Evolutionary conservation across 2,888 invertebrate species (phyloP).

Genomic region (Zaprionus lineosus): DNA sequence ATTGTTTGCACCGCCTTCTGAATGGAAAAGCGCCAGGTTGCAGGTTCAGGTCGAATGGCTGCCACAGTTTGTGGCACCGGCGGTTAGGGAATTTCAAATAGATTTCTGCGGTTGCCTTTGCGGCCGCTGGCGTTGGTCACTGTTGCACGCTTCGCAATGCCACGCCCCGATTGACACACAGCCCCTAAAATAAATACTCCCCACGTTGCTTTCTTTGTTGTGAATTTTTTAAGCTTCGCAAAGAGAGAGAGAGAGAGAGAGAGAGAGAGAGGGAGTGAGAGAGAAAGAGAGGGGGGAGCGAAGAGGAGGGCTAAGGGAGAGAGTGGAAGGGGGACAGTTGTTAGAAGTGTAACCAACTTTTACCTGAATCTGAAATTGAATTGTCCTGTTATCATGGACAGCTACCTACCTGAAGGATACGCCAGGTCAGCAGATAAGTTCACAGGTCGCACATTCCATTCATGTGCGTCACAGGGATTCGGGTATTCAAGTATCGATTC

Average conservation of each 20-base stretch:
- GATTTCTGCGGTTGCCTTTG: constrained; percentile 65
- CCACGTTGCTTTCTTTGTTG: too few species aligned
- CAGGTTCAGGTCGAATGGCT: too few species aligned
- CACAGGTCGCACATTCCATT: constrained; percentile 33
- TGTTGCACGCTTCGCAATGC: constrained; percentile 17
- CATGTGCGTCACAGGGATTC: constrained; percentile 31
- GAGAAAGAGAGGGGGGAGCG: too few species aligned
- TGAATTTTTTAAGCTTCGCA: too few species aligned
- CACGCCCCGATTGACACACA: neutral
- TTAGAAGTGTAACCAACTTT: neutral
- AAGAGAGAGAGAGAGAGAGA: too few species aligned
- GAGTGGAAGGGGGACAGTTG: neutral
- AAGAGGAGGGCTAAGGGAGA: too few species aligned
- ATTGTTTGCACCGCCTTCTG: too few species aligned
- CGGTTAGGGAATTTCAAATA: constrained; percentile 49
- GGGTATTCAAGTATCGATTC: too few species aligned
- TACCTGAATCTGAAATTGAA: constrained; percentile 18
- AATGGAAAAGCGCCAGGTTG: too few species aligned
- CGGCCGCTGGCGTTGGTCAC: constrained; percentile 36
- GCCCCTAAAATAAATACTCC: too few species aligned
- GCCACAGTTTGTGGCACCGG: too few species aligned
- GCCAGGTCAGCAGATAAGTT: constrained; percentile 12
- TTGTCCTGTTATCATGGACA: neutral
- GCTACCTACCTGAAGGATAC: constrained; percentile 17
- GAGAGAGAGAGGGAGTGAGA: too few species aligned